These are phyloP conservation scores for Glareola pratincola DNA, from an alignment of 2,113 vertebrate genomes.

Conservation along the genomic window DNA sequence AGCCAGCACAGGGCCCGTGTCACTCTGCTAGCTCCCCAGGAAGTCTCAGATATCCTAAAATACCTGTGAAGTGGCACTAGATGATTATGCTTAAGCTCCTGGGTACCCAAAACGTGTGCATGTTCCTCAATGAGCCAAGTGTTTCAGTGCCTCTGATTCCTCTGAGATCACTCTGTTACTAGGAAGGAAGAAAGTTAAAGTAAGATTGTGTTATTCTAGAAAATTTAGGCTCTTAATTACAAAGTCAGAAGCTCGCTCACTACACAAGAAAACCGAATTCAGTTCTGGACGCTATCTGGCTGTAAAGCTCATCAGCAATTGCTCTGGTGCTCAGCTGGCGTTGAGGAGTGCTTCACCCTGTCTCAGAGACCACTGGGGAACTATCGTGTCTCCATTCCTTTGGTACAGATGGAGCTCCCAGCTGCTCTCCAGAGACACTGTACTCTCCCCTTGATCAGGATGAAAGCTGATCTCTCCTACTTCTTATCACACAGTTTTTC, in stretches of 20 bases:
- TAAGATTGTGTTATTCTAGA: neutral
- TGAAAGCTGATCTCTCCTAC: neutral
- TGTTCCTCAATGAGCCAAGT: neutral
- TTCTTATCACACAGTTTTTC: neutral
- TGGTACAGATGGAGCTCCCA: neutral
- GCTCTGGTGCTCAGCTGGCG: neutral
- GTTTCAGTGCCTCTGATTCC: neutral
- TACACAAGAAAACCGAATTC: neutral
- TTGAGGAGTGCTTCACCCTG: neutral
- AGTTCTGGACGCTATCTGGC: neutral
- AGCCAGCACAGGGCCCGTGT: neutral
- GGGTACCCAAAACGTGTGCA: neutral
- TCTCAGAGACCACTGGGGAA: neutral
- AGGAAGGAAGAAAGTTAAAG: neutral
- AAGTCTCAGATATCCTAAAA: neutral
- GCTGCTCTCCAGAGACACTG: neutral
- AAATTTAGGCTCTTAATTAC: neutral
- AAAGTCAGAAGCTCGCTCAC: neutral
- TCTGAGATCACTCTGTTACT: neutral
- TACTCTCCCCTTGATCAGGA: neutral
- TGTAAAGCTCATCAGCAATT: neutral
- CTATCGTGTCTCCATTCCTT: neutral
- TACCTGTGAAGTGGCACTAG: neutral
- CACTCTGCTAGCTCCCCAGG: neutral
- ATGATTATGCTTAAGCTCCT: neutral